Conservation (phyloP, 2,797 vertebrate genomes). For the Sebastes vulpes region DNA sequence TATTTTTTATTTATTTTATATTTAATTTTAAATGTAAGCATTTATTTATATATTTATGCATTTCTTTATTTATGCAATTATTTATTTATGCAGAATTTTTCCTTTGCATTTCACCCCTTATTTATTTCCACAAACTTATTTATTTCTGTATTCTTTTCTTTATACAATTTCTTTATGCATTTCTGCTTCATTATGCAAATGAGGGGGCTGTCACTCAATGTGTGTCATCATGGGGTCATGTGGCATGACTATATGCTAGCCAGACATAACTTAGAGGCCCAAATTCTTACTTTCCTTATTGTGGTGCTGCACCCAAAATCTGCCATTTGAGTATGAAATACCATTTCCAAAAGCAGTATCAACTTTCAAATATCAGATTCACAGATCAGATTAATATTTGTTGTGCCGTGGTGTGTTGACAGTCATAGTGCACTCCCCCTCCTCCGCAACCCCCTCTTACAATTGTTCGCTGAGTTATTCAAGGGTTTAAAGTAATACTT, state of each 20-base stretch:
- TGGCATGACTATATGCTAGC: too few species aligned
- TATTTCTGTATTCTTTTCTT: too few species aligned
- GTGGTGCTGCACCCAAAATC: background rate
- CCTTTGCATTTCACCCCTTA: too few species aligned
- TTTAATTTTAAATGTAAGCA: too few species aligned
- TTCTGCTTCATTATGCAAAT: too few species aligned
- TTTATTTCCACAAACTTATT: too few species aligned
- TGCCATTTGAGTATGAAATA: background rate
- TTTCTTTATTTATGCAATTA: too few species aligned
- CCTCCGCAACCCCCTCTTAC: background rate
- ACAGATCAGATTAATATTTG: background rate
- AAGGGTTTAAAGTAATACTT: background rate
- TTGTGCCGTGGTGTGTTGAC: background rate
- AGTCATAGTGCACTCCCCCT: background rate
- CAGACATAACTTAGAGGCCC: background rate
- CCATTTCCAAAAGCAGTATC: background rate
- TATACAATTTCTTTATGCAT: too few species aligned
- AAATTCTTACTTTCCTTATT: background rate
- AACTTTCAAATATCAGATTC: background rate
- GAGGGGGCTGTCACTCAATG: too few species aligned
- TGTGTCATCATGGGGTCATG: too few species aligned
- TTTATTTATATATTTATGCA: too few species aligned
- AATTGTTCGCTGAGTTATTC: background rate
- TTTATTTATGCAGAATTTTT: accelerated
- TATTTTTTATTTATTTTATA: too few species aligned